Conservation (phyloP, 1,140 invertebrate genomes). For the Zaprionus vittiger region DNA sequence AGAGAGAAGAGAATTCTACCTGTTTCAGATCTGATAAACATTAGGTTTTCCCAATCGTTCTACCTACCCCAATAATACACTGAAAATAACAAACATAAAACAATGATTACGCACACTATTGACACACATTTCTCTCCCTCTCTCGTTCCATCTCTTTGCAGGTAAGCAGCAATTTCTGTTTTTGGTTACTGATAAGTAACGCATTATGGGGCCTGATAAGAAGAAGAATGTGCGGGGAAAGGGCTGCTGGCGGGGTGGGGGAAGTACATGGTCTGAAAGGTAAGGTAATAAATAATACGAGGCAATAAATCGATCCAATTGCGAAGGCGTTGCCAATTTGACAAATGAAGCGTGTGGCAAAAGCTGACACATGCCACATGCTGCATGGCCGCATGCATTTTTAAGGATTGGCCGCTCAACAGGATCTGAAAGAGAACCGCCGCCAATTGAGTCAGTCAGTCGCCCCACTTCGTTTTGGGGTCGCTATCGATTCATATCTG, state of each 20-base stretch:
- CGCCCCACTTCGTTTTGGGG: background rate
- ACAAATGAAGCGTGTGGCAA: conserved; percentile 60
- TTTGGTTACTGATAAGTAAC: conserved; percentile 16
- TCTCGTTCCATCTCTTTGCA: conserved; percentile 27
- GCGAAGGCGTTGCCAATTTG: conserved; percentile 40
- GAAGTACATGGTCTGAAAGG: background rate
- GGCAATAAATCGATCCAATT: conserved; percentile 17
- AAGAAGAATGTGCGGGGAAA: background rate
- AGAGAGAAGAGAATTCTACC: background rate
- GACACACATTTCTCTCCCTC: conserved; percentile 27
- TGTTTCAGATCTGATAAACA: background rate
- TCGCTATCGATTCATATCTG: conserved; percentile 2
- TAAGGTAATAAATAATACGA: conserved; percentile 12
- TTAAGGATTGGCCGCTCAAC: conserved; percentile 1
- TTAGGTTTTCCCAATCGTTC: background rate
- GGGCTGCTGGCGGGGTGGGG: background rate
- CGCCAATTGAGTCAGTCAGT: background rate
- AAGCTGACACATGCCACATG: conserved; percentile 48
- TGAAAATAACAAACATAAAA: background rate
- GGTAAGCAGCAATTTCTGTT: conserved; percentile 37
- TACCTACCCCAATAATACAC: conserved; percentile 38
- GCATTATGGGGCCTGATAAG: conserved; percentile 4
- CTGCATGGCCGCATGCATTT: background rate
- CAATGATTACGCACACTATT: conserved; percentile 24
- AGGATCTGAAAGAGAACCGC: background rate